Percentiles rank a stretch among this genome's conserved stretches.
phyloP scores from a whole-genome alignment of 1,140 invertebrate genomes.

The Anastatus disparis region DNA sequence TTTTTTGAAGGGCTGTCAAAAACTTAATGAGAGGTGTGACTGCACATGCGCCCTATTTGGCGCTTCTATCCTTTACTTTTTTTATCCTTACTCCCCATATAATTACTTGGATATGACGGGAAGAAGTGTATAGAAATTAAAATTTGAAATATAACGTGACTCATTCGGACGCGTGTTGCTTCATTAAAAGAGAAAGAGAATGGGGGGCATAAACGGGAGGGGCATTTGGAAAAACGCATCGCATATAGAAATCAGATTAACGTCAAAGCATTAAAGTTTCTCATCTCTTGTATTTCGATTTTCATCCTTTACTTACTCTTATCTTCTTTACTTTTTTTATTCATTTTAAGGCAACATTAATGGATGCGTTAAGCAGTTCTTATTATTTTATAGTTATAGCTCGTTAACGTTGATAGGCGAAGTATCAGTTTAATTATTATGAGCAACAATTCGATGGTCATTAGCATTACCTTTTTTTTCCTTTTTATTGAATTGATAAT shows the following conservation, averaged over 20 bases:
- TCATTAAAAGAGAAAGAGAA: no score
- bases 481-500: no score
- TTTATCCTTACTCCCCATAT: slow-evolving; percentile 51
- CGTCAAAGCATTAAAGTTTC: slow-evolving; percentile 30
- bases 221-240: no score
- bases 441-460: background rate
- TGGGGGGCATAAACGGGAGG: no score
- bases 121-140: slow-evolving; percentile 55
- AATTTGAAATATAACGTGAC: slow-evolving; percentile 61
- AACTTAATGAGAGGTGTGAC: slow-evolving; percentile 69
- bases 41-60: slow-evolving; percentile 65
- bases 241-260: slow-evolving; percentile 37
- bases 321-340: background rate
- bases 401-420: background rate
- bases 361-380: background rate
- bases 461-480: no score
- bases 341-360: slow-evolving; percentile 6
- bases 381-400: slow-evolving; percentile 16
- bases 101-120: slow-evolving; percentile 58
- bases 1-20: slow-evolving; percentile 69
- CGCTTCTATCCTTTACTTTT: no score
- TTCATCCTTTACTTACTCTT: background rate
- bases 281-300: background rate
- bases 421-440: no score
- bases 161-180: no score